A percentile compares a stretch with the other conserved stretches of the same genome.
These are phyloP conservation scores for Drosophila neutralis DNA, from an alignment of 2,888 invertebrate species.

Conservation along the genomic window DNA sequence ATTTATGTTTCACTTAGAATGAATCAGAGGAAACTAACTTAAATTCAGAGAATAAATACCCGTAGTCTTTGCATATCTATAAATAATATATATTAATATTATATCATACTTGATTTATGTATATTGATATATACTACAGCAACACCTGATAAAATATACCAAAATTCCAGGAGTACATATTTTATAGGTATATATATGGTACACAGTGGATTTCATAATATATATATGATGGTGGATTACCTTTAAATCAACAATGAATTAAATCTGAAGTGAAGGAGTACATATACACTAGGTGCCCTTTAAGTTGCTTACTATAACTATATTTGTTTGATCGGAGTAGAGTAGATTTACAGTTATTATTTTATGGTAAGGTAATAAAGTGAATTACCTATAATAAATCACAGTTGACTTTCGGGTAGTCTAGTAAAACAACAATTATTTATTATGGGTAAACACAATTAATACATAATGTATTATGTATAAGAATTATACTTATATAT, in stretches of 20 bases:
- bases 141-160: background rate
- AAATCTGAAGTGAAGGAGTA: too few species aligned
- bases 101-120: background rate
- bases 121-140: too few species aligned
- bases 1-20: background rate
- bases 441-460: background rate
- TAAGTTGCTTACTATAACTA: too few species aligned
- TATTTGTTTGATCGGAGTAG: background rate
- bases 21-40: background rate
- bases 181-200: background rate
- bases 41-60: background rate
- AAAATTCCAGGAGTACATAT: background rate
- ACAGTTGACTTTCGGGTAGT: background rate
- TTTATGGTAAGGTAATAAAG: background rate
- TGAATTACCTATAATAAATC: background rate
- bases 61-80: background rate
- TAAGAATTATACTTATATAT: background rate
- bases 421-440: background rate
- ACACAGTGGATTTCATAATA: too few species aligned
- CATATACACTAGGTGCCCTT: too few species aligned
- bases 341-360: too few species aligned
- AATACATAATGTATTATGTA: background rate
- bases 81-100: background rate
- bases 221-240: too few species aligned
- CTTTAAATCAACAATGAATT: background rate